A percentile compares a stretch with the other conserved stretches of the same genome.
Evolutionary conservation across 2,888 invertebrate genomes (phyloP).

Genomic region (Troides oblongomaculatus): DNA sequence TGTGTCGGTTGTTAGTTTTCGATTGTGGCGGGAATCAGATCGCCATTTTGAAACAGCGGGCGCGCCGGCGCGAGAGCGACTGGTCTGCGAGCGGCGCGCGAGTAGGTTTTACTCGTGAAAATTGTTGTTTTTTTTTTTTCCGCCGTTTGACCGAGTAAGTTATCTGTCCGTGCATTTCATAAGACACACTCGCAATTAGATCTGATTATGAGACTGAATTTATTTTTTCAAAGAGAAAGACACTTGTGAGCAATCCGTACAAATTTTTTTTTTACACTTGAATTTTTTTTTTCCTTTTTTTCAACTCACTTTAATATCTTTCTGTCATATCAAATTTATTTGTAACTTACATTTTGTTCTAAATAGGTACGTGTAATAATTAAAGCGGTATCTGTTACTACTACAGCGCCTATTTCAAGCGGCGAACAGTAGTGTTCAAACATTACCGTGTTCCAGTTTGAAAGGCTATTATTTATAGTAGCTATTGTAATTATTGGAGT

Average conservation of each 20-base stretch:
- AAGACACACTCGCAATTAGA: conserved; percentile 25
- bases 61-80: conserved; percentile 32
- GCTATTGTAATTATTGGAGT: too few relatives aligned
- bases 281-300: background rate
- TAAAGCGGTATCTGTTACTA: too few relatives aligned
- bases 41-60: conserved; percentile 31
- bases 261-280: background rate
- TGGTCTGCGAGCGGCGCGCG: conserved; percentile 29
- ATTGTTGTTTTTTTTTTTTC: conserved; percentile 29
- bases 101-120: conserved; percentile 32
- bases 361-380: too few relatives aligned
- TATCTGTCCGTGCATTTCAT: conserved; percentile 31
- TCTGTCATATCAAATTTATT: too few relatives aligned
- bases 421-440: too few relatives aligned
- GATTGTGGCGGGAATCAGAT: conserved; percentile 29
- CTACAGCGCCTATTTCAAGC: too few relatives aligned
- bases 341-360: too few relatives aligned
- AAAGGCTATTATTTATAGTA: too few relatives aligned
- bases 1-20: conserved; percentile 6
- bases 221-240: conserved; percentile 9
- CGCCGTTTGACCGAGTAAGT: conserved; percentile 29
- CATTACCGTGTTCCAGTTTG: too few relatives aligned
- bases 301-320: background rate
- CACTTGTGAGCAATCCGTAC: conserved; percentile 3
- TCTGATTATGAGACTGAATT: conserved; percentile 17